Evolutionary conservation across 1,140 invertebrate species (phyloP), one percentile per base, ranked within the genome.

Genomic region (Hydropsyche tenuis): DNA sequence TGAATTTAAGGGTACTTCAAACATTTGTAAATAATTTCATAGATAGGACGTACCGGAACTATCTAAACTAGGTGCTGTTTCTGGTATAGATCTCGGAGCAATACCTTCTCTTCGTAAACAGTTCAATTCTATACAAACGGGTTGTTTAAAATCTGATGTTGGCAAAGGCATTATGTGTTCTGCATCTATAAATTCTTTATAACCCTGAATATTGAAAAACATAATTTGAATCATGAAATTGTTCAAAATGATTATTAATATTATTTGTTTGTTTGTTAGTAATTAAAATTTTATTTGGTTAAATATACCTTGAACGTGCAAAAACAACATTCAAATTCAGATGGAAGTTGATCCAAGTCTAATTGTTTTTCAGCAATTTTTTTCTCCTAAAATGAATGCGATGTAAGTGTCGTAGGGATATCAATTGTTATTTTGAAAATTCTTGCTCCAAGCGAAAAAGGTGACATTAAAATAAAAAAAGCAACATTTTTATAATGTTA

Each of bases 321-420:
- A 93, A 94, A 95, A 90, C 94, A 95, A 93, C 94, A 95, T 90
- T 95, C 94, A 89, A 94, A 94, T 88, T 95, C 93, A 88, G 91
- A 94, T 88, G 93, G 93, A 85, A 94, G 83, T 82, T 86, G 85
- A 82, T 86, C 85, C 84, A 86, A 84, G 81, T 86, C 84, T 83
- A 86, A 82, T 82, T 86, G 84, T 84, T 86, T 86, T 23, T 88
- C 87, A 84, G 82, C 81, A 80, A 85, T 86, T 85, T 86, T 91
- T 90, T 91, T 86, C 80, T 86, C 85, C 85, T 86, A 85, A 80
- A 86, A 86, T 62, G 16, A 22, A 42, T 69, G 23, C n/a, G 11
- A 45, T 43, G 22, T 11, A 42, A 42, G 48, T 16, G 14, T 16
- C 14, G 48, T 51, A 22, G 20, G n/a, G 48, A 22, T 16, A 51